phyloP scores from a whole-genome alignment of 2,113 vertebrate species.

The Oceanodroma tethys region DNA sequence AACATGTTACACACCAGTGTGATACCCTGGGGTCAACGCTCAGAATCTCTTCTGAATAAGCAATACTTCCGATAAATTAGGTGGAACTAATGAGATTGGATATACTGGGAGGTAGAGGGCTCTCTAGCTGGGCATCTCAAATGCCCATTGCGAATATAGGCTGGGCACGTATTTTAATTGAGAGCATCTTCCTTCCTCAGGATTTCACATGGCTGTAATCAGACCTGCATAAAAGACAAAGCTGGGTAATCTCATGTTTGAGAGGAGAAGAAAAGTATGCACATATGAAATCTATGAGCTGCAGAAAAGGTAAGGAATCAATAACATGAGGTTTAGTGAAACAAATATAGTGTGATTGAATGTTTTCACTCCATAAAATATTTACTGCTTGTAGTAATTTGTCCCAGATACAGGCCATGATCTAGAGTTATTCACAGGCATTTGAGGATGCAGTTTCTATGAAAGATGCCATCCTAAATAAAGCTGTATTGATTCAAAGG shows the following conservation, averaged over 20 bases:
- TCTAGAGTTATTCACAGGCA: background rate
- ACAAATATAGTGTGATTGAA: background rate
- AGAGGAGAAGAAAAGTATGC: background rate
- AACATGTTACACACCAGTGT: background rate
- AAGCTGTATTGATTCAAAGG: background rate
- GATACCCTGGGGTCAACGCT: background rate
- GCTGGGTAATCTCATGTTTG: background rate
- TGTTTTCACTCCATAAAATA: background rate
- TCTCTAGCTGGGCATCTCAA: background rate
- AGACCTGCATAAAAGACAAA: background rate
- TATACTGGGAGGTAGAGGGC: background rate
- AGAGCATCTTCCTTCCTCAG: background rate
- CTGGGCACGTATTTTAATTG: constrained; percentile 22
- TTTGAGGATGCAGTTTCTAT: background rate
- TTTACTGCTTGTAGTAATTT: background rate
- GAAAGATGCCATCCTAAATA: background rate
- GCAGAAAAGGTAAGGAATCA: constrained; percentile 13
- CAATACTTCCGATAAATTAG: background rate
- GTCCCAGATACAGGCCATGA: background rate
- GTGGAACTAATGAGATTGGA: background rate
- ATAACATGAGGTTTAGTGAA: constrained; percentile 15
- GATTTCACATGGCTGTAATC: background rate
- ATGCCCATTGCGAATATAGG: background rate
- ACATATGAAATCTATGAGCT: constrained; percentile 9
- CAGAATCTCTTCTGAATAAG: background rate